Percentiles rank a stretch among this genome's conserved stretches.
phyloP scores from a whole-genome alignment of 2,797 vertebrate species.

The Limnodromus scolopaceus region DNA sequence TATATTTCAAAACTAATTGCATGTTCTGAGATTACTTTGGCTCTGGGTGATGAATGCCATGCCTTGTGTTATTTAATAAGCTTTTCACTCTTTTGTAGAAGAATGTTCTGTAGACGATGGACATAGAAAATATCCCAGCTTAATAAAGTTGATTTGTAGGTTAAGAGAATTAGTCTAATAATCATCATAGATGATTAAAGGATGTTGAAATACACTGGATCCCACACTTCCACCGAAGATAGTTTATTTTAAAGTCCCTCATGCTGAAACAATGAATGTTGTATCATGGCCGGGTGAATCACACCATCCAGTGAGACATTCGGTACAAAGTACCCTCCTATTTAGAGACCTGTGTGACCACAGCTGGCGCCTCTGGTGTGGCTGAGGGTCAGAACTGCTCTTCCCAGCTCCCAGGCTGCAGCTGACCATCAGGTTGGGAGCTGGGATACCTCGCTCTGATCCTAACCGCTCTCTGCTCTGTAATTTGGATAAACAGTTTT shows the following conservation, averaged over 20 bases:
- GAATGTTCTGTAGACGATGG: neutral
- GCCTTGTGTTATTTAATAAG: neutral
- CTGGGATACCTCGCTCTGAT: neutral
- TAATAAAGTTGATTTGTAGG: neutral
- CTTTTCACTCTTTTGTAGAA: neutral
- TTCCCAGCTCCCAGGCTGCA: neutral
- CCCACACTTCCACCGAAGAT: fast-evolving
- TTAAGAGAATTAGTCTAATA: neutral
- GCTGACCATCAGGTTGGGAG: neutral
- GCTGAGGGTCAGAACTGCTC: neutral
- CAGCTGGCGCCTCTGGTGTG: fast-evolving
- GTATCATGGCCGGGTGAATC: neutral
- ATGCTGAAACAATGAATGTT: neutral
- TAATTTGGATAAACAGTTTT: neutral
- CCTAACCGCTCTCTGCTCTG: neutral
- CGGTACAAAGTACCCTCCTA: neutral
- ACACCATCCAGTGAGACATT: neutral
- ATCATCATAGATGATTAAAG: neutral
- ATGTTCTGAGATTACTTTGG: neutral
- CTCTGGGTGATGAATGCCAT: neutral
- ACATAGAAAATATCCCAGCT: neutral
- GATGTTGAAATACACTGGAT: neutral
- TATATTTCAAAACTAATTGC: slow-evolving; percentile 41
- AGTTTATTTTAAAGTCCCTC: neutral
- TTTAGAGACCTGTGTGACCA: neutral